A percentile compares a stretch with the other conserved stretches of the same genome.
Conservation (phyloP, 2,113 vertebrate species). For the Upupa epops region DNA sequence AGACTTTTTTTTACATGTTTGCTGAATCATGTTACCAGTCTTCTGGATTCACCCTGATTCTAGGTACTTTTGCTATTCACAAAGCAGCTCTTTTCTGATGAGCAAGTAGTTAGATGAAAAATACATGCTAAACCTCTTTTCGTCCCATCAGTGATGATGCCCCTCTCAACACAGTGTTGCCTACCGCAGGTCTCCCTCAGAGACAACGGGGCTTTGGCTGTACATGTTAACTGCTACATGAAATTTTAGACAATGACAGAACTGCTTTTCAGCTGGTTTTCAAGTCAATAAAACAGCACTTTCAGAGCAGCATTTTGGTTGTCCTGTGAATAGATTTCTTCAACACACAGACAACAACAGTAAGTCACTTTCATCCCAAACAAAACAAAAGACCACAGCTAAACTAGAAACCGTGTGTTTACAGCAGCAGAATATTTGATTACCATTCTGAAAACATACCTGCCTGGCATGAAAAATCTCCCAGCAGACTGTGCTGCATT, state of each 20-base stretch:
- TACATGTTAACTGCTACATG: background rate
- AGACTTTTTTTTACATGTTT: background rate
- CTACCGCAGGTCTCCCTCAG: background rate
- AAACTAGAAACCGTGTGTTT: background rate
- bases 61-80: background rate
- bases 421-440: constrained; percentile 23
- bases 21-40: background rate
- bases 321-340: background rate
- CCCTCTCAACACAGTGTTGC: background rate
- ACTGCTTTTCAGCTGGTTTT: background rate
- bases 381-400: background rate
- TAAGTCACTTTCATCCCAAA: constrained; percentile 1
- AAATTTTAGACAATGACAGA: background rate
- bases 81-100: background rate
- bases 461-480: constrained; percentile 22
- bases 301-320: background rate
- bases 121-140: background rate
- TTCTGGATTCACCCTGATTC: background rate
- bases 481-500: background rate
- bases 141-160: background rate
- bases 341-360: background rate
- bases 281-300: background rate
- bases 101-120: background rate
- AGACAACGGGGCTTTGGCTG: background rate
- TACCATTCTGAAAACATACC: background rate